Base-by-base conservation (phyloP, 2,888 invertebrate species). In the Aspidapion aeneum region DNA sequence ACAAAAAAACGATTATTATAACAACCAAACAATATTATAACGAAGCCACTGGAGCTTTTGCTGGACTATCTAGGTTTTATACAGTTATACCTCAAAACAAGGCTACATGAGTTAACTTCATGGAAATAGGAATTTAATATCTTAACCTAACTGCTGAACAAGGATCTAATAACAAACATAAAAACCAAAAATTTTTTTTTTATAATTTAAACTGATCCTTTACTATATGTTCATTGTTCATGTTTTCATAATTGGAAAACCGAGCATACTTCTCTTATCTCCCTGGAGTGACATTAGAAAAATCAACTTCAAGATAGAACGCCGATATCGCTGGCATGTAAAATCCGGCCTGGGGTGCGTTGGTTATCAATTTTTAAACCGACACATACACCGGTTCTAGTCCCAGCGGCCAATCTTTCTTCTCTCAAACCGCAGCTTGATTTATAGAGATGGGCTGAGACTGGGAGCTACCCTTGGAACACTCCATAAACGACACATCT, bases 351-450 rank as follows among this genome's bases (percentile, higher is more conserved):
- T 5, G n/a, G 52, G 52, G 52, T 18, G 18, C 52, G 19, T 52
- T 7, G 17, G 17, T 68, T 70, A 73, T 73, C 71, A 72, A 72
- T 73, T 72, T 72, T 72, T 69, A 70, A 71, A 68, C 22, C 60
- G 62, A 64, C 62, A 19, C 59, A 55, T 62, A 66, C 66, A 66
- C 52, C 60, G 58, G 70, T 69, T 71, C 70, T 68, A 71, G 69
- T 64, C 75, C 73, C 71, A 71, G 71, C 74, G 74, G 74, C 62
- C 66, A 63, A 66, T 72, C 74, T 71, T 68, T 68, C 71, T 63
- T 68, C 63, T 68, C 63, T 66, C 66, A 69, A 68, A 67, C 70
- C 69, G 70, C 73, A 71, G 72, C 69, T 70, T 75, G 76, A 77
- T 77, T 77, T 77, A 77, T 76, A 64, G 67, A 17, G 52, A 12